phyloP scores from a whole-genome alignment of 2,797 vertebrate species.

The Monodelphis domestica region DNA sequence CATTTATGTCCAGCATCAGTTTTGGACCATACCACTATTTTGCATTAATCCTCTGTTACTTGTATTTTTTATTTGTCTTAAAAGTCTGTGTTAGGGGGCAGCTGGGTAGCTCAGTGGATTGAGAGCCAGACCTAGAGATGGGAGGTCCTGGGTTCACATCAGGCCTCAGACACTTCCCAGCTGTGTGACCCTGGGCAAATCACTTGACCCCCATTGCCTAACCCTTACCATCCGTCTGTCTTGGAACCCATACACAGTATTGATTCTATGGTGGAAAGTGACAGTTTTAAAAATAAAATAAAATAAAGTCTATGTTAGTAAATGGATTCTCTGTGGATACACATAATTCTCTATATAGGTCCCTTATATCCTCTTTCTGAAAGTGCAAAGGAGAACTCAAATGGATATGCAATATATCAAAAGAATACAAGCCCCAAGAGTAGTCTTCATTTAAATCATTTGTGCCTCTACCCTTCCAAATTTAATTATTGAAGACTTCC shows the following conservation, averaged over 20 bases:
- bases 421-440: not conserved
- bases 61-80: not conserved
- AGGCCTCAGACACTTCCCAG: too few species aligned
- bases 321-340: not conserved
- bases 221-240: too few species aligned
- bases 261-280: too few species aligned
- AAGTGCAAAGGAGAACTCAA: not conserved
- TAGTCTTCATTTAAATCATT: not conserved
- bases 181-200: too few species aligned
- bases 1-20: not conserved
- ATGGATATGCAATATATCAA: not conserved
- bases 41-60: not conserved
- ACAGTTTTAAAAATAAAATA: too few species aligned
- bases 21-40: not conserved
- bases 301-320: not conserved
- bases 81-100: not conserved
- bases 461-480: not conserved
- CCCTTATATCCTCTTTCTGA: not conserved
- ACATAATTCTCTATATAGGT: not conserved
- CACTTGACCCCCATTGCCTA: too few species aligned
- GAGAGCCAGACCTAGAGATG: too few species aligned
- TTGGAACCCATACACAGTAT: too few species aligned
- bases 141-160: too few species aligned
- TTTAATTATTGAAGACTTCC: not conserved
- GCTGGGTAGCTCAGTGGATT: too few species aligned